These are phyloP conservation scores for Bradypodion ventrale DNA, from an alignment of 2,797 vertebrate species.

Conservation along the genomic window DNA sequence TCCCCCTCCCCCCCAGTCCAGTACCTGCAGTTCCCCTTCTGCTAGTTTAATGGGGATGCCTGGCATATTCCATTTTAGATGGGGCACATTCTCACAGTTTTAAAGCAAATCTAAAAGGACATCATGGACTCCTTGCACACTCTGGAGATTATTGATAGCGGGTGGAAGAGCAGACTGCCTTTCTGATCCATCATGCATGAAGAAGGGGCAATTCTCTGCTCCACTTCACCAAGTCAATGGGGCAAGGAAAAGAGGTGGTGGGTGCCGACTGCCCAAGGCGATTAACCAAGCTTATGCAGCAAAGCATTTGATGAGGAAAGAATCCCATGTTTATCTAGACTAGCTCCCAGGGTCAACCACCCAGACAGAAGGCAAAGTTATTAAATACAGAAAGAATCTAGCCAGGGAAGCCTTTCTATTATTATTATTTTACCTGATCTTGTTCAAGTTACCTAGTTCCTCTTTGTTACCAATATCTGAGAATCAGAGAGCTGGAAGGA, in stretches of 20 bases:
- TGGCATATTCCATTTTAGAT: not conserved
- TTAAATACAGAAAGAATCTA: not conserved
- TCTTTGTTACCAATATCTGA: not conserved
- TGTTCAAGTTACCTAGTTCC: not conserved
- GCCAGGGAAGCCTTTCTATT: not conserved
- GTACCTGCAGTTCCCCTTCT: not conserved
- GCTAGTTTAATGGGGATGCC: not conserved
- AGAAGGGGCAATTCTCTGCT: conserved; percentile 62
- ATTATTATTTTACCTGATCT: not conserved
- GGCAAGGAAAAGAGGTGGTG: conserved; percentile 16
- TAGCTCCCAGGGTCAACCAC: not conserved
- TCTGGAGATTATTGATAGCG: not conserved
- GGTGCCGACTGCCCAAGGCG: not conserved
- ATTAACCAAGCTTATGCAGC: not conserved
- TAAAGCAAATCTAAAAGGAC: not conserved
- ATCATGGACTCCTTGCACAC: not conserved
- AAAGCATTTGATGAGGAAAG: conserved; percentile 4
- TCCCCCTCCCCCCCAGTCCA: not conserved
- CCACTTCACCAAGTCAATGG: conserved; percentile 50
- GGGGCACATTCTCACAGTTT: not conserved
- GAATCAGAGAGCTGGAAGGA: not conserved
- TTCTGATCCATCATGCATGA: conserved; percentile 60
- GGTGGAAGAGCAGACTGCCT: not conserved
- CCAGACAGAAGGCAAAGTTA: not conserved
- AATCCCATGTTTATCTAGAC: conserved; percentile 3